These are phyloP conservation scores for Drosophila infuscata DNA, from an alignment of 2,888 invertebrate genomes.

Conservation along the genomic window DNA sequence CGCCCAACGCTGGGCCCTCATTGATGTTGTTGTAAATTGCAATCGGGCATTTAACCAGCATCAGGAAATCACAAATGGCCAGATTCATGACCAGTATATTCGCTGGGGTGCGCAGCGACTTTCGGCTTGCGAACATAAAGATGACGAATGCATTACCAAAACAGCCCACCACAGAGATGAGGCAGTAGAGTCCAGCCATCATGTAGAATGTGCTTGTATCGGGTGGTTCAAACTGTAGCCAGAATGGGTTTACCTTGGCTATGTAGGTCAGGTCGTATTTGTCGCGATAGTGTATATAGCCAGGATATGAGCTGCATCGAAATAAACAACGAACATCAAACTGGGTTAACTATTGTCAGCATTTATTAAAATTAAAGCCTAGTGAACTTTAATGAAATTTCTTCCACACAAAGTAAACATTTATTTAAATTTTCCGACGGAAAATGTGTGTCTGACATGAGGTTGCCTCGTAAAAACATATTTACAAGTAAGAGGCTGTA, in stretches of 20 bases:
- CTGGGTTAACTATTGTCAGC: not conserved
- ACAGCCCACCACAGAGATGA: constrained; percentile 89
- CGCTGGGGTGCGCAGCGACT: constrained; percentile 90
- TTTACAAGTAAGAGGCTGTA: too few relatives aligned
- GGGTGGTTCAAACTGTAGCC: constrained; percentile 90
- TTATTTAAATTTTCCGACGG: not conserved
- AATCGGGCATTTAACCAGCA: constrained; percentile 90
- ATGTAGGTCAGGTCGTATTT: constrained; percentile 80
- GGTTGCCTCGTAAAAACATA: not conserved
- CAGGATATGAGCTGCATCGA: constrained; percentile 61
- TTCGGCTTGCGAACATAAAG: constrained; percentile 90
- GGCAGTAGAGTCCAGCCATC: constrained; percentile 88
- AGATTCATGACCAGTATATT: constrained; percentile 91
- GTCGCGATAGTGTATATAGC: constrained; percentile 79
- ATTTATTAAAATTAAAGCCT: not conserved
- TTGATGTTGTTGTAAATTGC: constrained; percentile 91
- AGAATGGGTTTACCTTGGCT: constrained; percentile 88
- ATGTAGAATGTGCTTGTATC: constrained; percentile 86
- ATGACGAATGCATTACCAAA: constrained; percentile 90
- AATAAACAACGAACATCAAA: not conserved
- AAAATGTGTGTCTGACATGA: not conserved
- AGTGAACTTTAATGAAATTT: not conserved
- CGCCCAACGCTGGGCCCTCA: constrained; percentile 90
- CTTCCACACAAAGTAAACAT: not conserved
- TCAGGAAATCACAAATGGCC: constrained; percentile 90